phyloP scores from a whole-genome alignment of 2,113 vertebrate genomes.

The Brachyhypopomus gauderio region DNA sequence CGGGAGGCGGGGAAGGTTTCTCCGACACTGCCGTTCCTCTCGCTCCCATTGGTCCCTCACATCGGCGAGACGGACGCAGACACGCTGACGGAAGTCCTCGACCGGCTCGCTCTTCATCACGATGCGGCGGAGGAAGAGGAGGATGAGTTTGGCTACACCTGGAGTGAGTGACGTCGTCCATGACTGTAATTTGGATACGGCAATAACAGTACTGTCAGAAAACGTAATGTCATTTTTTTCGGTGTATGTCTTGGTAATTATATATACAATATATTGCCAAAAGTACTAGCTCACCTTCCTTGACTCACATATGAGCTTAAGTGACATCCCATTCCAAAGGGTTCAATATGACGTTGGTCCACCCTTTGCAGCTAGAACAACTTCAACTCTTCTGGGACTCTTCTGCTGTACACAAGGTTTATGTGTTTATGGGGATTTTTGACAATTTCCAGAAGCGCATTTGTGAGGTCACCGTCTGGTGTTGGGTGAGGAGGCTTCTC shows the following conservation, averaged over 20 bases:
- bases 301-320: too few relatives aligned
- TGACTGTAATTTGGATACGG: background rate
- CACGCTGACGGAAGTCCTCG: conserved; percentile 67
- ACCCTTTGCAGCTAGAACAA: too few relatives aligned
- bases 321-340: too few relatives aligned
- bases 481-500: too few relatives aligned
- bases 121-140: conserved; percentile 73
- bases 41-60: conserved; percentile 75
- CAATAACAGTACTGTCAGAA: background rate
- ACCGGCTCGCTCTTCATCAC: conserved; percentile 30
- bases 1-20: conserved; percentile 77
- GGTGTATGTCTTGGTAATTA: background rate
- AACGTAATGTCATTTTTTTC: background rate
- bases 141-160: conserved; percentile 92
- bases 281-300: too few relatives aligned
- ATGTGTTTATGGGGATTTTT: too few relatives aligned
- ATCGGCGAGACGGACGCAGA: conserved; percentile 78
- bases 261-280: too few relatives aligned
- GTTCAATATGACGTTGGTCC: too few relatives aligned
- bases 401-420: too few relatives aligned
- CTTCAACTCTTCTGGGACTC: too few relatives aligned
- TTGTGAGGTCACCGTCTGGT: too few relatives aligned
- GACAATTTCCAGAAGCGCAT: too few relatives aligned
- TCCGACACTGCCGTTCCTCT: conserved; percentile 65
- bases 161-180: conserved; percentile 82